Evolutionary conservation across 2,888 invertebrate genomes (phyloP), one percentile per base, ranked within the genome.

Genomic region (Nemoura dubitans): DNA sequence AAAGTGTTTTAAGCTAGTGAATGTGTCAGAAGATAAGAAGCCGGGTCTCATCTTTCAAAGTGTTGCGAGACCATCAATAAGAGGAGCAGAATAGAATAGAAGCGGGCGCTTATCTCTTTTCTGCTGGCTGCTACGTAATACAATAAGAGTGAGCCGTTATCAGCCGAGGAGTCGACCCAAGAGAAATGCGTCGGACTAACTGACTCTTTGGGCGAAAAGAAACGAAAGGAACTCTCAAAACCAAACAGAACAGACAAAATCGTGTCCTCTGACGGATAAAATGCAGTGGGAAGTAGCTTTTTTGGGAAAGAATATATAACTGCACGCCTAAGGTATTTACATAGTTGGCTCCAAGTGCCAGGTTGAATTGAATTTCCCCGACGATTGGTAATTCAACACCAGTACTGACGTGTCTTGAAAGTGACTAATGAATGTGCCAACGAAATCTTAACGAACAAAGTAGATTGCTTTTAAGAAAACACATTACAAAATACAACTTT

Each of bases 401-500:
- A 59, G 59, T 59, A 59, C 6, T 59, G 59, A 59, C 59, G 21
- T 3, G 59, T 21, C 59, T 10, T 16, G 59, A 59, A 59, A 59
- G 59, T 59, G 59, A 59, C 59, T 59, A 59, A 59, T 59, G 59
- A 59, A 59, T 21, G 59, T 21, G 59, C 59, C 59, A 78, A 78
- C 78, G 28, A 78, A 28, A 78, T 78, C 27, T 28, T 26, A 78
- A 27, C 78, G 78, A 27, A 78, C 78, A 26, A 76, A 84, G 76
- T 59, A 84, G 59, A 84, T 84, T 84, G 84, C 76, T 59, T 27
- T 27, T 30, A 83, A 83, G 43, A 36, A 84, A 84, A 84, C 84
- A 84, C 84, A 84, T 84, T 84, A 84, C 27, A 84, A 84, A 84
- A 84, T 84, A 84, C 84, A 84, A 84, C 29, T 59, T 84, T 84